phyloP scores from a whole-genome alignment of 2,113 vertebrate species.

The Bungarus multicinctus region DNA sequence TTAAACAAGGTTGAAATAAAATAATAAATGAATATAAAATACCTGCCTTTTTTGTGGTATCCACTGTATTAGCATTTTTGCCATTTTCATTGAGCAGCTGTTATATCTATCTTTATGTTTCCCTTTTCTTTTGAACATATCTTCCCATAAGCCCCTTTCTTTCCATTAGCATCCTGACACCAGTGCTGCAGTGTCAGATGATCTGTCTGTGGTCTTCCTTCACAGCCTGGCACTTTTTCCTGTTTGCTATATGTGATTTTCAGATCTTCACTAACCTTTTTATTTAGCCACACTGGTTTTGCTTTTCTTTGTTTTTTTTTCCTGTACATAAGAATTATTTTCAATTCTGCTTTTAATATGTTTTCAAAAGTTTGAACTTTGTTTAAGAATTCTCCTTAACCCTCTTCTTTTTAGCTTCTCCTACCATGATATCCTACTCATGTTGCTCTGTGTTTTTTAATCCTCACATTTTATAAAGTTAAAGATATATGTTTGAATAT shows the following conservation, averaged over 20 bases:
- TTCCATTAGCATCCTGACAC: background rate
- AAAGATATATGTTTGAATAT: background rate
- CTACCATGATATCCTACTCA: background rate
- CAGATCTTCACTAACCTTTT: background rate
- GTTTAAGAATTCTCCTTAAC: background rate
- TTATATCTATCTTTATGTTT: background rate
- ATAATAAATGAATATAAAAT: background rate
- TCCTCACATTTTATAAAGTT: background rate
- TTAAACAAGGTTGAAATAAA: background rate
- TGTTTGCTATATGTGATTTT: background rate
- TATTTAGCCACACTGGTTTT: background rate
- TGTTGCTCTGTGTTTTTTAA: background rate
- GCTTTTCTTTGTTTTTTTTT: background rate
- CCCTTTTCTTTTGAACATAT: background rate
- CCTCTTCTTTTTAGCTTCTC: background rate
- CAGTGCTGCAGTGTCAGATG: background rate
- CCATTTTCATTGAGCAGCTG: background rate
- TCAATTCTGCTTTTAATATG: background rate
- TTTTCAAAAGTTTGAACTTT: background rate
- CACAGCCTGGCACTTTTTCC: background rate
- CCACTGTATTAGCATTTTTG: background rate
- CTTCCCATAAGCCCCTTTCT: background rate
- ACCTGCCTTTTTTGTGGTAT: background rate
- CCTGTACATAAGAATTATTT: background rate
- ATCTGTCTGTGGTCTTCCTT: background rate